phyloP scores from a whole-genome alignment of 1,140 invertebrate genomes.

The Hesperophylax magnus region DNA sequence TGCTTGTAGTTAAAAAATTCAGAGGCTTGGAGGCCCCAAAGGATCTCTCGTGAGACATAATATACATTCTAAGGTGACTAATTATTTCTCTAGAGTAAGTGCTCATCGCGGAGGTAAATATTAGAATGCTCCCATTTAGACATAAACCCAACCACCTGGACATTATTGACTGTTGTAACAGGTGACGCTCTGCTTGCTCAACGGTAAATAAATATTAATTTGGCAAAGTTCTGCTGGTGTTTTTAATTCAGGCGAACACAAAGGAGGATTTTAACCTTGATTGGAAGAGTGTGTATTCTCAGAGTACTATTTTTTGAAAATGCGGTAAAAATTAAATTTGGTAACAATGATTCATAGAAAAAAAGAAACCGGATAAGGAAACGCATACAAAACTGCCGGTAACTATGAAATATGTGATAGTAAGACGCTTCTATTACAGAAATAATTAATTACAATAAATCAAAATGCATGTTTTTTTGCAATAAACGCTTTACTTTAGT shows the following conservation, averaged over 20 bases:
- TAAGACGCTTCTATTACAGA: too few species aligned
- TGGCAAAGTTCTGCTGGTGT: slow-evolving; percentile 14
- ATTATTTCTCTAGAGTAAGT: slow-evolving; percentile 2
- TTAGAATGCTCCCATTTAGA: slow-evolving; percentile 13
- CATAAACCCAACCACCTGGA: neutral
- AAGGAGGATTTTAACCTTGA: slow-evolving; percentile 18
- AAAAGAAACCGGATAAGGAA: too few species aligned
- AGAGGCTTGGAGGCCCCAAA: neutral
- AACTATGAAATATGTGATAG: too few species aligned
- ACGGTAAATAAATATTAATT: neutral
- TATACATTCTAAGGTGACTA: slow-evolving; percentile 7
- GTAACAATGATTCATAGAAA: too few species aligned
- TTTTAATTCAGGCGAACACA: slow-evolving; percentile 24
- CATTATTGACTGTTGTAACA: slow-evolving; percentile 24
- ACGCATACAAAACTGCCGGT: too few species aligned
- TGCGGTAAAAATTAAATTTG: too few species aligned
- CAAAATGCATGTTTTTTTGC: too few species aligned
- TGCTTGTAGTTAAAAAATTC: too few species aligned
- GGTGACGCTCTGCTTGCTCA: neutral
- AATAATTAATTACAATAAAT: too few species aligned
- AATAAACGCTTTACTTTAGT: too few species aligned
- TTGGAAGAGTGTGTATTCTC: neutral
- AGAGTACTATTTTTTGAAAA: too few species aligned
- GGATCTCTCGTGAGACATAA: neutral
- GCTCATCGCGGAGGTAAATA: slow-evolving; percentile 1